Evolutionary conservation across 2,888 invertebrate species (phyloP), one percentile per base, ranked within the genome.

Genomic region (Strigamia transsilvanica): DNA sequence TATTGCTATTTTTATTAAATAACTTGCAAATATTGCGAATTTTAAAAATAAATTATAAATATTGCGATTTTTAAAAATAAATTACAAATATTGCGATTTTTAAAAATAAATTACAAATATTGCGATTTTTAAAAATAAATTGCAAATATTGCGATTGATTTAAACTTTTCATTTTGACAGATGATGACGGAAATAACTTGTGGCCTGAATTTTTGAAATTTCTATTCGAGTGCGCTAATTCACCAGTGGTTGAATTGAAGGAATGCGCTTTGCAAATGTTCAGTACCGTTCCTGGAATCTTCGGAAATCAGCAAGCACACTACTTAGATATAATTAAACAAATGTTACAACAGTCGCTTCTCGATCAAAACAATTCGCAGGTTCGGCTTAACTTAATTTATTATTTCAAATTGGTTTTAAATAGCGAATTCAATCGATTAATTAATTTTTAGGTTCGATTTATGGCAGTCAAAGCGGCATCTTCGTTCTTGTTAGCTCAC

Each of bases 201-300:
- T 99, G 98, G 99, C 97, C 96, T 12, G 98, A 98, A 88, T 95
- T 99, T 87, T 90, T 99, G 84, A 89, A 90, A 84, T 98, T 98
- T 88, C 91, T 99, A 87, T 99, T 98, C 89, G 95, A 96, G 87
- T 97, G 97, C 89, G 97, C 97, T 80, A 94, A 92, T 88, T 93
- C 96, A 66, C 91, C 93, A 79, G 92, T 93, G 86, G 91, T 94
- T 34, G 92, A 93, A 84, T 90, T 97, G 83, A 97, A 96, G 89
- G 98, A 98, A 88, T 93, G 95, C 85, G 97, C 98, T 61, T 92
- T 99, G 82, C 92, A 96, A 85, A 96, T 99, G 91, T 97, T 99
- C 87, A 94, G 94, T 84, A 93, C 95, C 85, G 97, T 98, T 46
- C 99, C 99, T 32, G 96, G 97, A 51, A 94, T 99, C 82, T 99